phyloP scores from a whole-genome alignment of 1,140 invertebrate genomes.

The Drosophila chauvacae region DNA sequence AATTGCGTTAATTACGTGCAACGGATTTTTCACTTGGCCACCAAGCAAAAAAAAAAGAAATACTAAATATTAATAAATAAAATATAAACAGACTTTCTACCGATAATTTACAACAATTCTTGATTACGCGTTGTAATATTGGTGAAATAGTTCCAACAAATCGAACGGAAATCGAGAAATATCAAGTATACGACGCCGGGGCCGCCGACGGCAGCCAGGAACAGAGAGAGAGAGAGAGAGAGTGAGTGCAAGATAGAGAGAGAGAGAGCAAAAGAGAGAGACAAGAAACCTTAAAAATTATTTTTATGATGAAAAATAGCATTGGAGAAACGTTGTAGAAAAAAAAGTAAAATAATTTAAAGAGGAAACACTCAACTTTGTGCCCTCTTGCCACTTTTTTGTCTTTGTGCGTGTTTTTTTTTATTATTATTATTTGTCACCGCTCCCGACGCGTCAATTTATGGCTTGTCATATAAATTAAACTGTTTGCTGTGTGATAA shows the following conservation, averaged over 20 bases:
- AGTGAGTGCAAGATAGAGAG: not conserved
- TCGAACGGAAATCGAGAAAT: constrained; percentile 1
- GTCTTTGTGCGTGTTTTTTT: constrained; percentile 1
- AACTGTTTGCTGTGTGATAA: constrained; percentile 63
- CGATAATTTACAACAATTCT: constrained; percentile 6
- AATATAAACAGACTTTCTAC: not conserved
- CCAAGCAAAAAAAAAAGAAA: too few relatives aligned
- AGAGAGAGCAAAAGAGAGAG: not conserved
- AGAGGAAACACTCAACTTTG: constrained; percentile 12
- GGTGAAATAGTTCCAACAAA: constrained; percentile 21
- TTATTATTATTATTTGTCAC: constrained; percentile 27
- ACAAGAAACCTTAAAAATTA: constrained; percentile 12
- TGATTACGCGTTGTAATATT: not conserved
- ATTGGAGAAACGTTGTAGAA: not conserved
- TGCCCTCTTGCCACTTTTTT: not conserved
- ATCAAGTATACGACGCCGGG: constrained; percentile 14
- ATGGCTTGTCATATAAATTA: constrained; percentile 78
- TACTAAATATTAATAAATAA: not conserved
- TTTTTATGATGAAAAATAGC: constrained; percentile 25
- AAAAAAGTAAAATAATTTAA: constrained; percentile 5
- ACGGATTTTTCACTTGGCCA: constrained; percentile 78
- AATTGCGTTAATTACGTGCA: constrained; percentile 84
- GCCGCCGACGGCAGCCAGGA: constrained; percentile 6
- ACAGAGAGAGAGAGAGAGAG: not conserved
- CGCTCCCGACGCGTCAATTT: constrained; percentile 59